These are phyloP conservation scores for Tiliacea aurago DNA, from an alignment of 2,888 invertebrate species.

Conservation along the genomic window DNA sequence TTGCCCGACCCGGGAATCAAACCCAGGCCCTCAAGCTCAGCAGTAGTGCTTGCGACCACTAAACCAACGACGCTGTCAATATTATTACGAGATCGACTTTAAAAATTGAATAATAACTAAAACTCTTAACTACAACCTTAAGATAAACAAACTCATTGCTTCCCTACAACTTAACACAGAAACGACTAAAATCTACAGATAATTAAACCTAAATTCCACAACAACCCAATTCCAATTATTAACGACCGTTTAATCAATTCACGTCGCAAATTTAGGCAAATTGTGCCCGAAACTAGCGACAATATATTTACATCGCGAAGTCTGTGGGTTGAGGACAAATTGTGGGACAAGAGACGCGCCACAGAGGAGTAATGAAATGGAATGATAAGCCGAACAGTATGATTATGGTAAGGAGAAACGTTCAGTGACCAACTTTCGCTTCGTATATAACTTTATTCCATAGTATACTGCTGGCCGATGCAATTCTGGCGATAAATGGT, in stretches of 20 bases:
- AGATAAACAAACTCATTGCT: conserved; percentile 36
- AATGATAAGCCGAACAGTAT: conserved; percentile 2
- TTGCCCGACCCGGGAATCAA: too few relatives aligned
- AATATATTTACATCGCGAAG: conserved; percentile 63
- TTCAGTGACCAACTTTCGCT: not conserved
- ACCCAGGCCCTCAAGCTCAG: too few relatives aligned
- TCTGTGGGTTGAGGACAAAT: conserved; percentile 63
- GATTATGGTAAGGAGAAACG: too few relatives aligned
- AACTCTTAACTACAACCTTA: not conserved
- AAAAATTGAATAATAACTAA: not conserved
- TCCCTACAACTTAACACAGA: conserved; percentile 41
- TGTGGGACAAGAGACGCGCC: conserved; percentile 43
- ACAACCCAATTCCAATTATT: conserved; percentile 60
- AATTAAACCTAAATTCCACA: conserved; percentile 50
- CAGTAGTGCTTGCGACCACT: too few relatives aligned
- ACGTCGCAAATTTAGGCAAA: conserved; percentile 61
- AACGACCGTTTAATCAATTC: conserved; percentile 57
- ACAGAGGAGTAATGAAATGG: conserved; percentile 22
- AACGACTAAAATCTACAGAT: conserved; percentile 38
- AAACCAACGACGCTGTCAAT: too few relatives aligned
- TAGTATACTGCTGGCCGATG: too few relatives aligned
- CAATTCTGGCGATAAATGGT: too few relatives aligned
- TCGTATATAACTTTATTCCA: too few relatives aligned
- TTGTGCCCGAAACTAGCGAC: conserved; percentile 62
- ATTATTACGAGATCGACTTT: too few relatives aligned